Conservation (phyloP, 2,113 vertebrate species). For the Pelecanus crispus region DNA sequence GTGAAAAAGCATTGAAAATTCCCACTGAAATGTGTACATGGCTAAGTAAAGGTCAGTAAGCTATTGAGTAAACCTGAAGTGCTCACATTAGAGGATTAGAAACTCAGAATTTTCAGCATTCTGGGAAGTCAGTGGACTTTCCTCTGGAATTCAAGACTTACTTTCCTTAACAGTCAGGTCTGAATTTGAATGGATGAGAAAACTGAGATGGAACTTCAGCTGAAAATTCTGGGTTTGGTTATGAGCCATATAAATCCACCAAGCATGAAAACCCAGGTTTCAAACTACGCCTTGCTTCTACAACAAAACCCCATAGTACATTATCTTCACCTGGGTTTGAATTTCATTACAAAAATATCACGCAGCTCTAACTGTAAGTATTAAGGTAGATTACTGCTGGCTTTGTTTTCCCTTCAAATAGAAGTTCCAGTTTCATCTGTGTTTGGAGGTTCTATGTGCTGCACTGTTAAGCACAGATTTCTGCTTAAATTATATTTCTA, state of each 20-base stretch:
- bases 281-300: neutral
- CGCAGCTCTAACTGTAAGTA: neutral
- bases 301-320: neutral
- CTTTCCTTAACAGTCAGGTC: neutral
- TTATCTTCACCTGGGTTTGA: neutral
- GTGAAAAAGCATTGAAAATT: slow-evolving; percentile 56
- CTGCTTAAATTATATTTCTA: slow-evolving; percentile 73
- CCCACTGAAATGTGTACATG: slow-evolving; percentile 51
- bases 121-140: neutral
- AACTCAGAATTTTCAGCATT: slow-evolving; percentile 33
- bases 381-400: neutral
- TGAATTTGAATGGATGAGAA: neutral
- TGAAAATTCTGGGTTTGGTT: neutral
- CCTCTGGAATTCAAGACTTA: neutral
- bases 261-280: neutral
- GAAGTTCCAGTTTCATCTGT: slow-evolving; percentile 40
- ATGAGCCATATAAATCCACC: neutral
- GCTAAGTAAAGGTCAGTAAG: slow-evolving; percentile 62
- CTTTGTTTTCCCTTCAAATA: slow-evolving; percentile 12
- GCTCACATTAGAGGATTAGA: slow-evolving; percentile 43
- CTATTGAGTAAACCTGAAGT: slow-evolving; percentile 48
- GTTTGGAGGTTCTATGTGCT: slow-evolving; percentile 56
- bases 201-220: neutral
- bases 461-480: slow-evolving; percentile 66
- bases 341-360: neutral